These are phyloP conservation scores for Autographa gamma DNA, from an alignment of 2,888 invertebrate species.

Conservation along the genomic window DNA sequence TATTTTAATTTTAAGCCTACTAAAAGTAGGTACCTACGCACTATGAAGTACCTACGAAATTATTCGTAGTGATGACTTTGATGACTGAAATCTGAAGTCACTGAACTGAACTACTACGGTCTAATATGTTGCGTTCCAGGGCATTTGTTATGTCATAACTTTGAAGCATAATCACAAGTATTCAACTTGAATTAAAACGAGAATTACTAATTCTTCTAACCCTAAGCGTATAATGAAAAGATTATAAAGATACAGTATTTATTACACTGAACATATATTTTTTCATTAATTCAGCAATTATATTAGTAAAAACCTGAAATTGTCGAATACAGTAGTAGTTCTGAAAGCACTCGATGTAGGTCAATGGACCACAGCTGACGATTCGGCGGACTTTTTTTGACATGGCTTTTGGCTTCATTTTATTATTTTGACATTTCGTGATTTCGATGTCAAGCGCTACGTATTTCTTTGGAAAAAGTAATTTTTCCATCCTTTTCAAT, in stretches of 20 bases:
- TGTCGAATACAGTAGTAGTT: slow-evolving; percentile 50
- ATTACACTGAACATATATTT: background rate
- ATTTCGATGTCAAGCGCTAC: slow-evolving; percentile 89
- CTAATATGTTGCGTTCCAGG: slow-evolving; percentile 47
- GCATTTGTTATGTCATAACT: slow-evolving; percentile 9
- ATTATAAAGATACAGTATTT: background rate
- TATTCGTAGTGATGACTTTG: slow-evolving; percentile 21
- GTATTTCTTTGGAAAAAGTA: slow-evolving; percentile 85
- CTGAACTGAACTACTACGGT: slow-evolving; percentile 6
- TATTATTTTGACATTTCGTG: slow-evolving; percentile 89
- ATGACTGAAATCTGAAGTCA: background rate
- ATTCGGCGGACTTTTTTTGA: slow-evolving; percentile 88
- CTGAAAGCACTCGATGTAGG: slow-evolving; percentile 63
- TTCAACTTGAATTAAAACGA: slow-evolving; percentile 25
- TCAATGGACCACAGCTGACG: slow-evolving; percentile 77
- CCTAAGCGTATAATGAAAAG: background rate
- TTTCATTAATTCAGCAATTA: slow-evolving; percentile 1
- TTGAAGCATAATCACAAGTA: slow-evolving; percentile 35
- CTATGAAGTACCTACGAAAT: background rate
- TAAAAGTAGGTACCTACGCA: background rate
- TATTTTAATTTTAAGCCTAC: no score
- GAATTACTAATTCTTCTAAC: background rate
- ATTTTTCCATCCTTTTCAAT: slow-evolving; percentile 75
- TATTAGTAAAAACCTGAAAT: slow-evolving; percentile 36
- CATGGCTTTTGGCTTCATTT: slow-evolving; percentile 87